Conservation (phyloP, 92 coral and sea anemone species). For the Siderastrea siderea region DNA sequence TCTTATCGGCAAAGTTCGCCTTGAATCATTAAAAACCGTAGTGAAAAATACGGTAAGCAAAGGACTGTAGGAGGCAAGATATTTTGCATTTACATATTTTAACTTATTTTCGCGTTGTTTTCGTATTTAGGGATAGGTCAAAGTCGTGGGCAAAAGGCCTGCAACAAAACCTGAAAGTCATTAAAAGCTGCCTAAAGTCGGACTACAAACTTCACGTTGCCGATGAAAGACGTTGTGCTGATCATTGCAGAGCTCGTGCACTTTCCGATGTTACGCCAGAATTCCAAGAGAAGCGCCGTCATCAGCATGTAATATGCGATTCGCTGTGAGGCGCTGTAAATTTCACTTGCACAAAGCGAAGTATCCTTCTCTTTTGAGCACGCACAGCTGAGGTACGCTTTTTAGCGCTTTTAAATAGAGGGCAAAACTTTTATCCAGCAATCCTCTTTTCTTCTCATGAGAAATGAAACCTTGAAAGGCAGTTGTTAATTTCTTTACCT, state of each 20-base stretch:
- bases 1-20: too few species aligned
- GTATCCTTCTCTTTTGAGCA: not conserved
- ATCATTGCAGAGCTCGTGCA: conserved; percentile 27
- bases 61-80: too few species aligned
- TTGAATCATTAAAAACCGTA: too few species aligned
- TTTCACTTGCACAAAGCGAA: not conserved
- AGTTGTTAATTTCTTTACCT: not conserved
- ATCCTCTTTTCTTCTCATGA: too few species aligned
- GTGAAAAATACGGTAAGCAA: too few species aligned
- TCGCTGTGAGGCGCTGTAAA: conserved; percentile 13
- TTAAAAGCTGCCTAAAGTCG: conserved; percentile 28
- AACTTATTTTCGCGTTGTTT: not conserved
- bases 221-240: conserved; percentile 25
- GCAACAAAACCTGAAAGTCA: conserved; percentile 16
- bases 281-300: conserved; percentile 3
- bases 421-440: too few species aligned
- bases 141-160: conserved; percentile 13
- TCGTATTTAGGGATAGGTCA: conserved; percentile 6
- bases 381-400: conserved; percentile 8
- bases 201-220: conserved; percentile 39
- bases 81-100: too few species aligned
- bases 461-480: too few species aligned
- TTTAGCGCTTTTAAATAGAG: too few species aligned
- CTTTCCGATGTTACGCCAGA: conserved; percentile 7
- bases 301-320: conserved; percentile 17